Evolutionary conservation across 2,113 vertebrate species (phyloP), one percentile per base, ranked within the genome.

Genomic region (Semnornis frantzii): DNA sequence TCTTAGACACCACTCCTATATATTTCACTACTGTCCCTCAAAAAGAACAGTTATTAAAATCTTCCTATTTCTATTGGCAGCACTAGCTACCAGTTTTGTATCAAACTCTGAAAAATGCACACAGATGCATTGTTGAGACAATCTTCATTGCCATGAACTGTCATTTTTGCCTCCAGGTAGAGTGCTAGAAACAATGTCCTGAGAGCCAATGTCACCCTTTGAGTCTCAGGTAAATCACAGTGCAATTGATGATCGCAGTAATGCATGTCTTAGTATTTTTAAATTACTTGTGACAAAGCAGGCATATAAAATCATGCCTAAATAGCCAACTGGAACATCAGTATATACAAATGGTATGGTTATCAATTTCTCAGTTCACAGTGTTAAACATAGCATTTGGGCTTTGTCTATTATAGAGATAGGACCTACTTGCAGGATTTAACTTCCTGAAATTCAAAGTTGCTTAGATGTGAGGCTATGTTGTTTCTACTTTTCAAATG

Each of bases 11-110:
- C 70, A 19, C 37, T 75, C 18, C 46, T 68, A 3, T 31, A 31
- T 21, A 23, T 81, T 24, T 23, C 27, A 82, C 34, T 72, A n/a
- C 39, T 72, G 39, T 76, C 6, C 12, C 34, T 30, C 21, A 1
- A 57, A 39, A 91, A 81, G 23, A 87, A 17, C 68, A 80, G 30
- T 55, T 87, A 89, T 8, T 91, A 54, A 64, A 52, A 90, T 64
- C 72, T 65, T 85, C 63, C 78, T 82, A 59, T 23, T 85, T 66
- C 55, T 28, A 55, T 10, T 23, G n/a, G 39, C 64, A 64, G 76
- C 77, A 85, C 34, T 23, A 91, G 64, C 89, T 70, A 75, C 28
- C 85, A 94, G 87, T 59, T 94, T 91, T 87, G 44, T 63, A 70
- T 57, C 63, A 58, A 28, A 59, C 71, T 52, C 27, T 69, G 79